Evolutionary conservation across 2,888 invertebrate genomes (phyloP), one percentile per base, ranked within the genome.

Genomic region (Dastarcus helophoroides): DNA sequence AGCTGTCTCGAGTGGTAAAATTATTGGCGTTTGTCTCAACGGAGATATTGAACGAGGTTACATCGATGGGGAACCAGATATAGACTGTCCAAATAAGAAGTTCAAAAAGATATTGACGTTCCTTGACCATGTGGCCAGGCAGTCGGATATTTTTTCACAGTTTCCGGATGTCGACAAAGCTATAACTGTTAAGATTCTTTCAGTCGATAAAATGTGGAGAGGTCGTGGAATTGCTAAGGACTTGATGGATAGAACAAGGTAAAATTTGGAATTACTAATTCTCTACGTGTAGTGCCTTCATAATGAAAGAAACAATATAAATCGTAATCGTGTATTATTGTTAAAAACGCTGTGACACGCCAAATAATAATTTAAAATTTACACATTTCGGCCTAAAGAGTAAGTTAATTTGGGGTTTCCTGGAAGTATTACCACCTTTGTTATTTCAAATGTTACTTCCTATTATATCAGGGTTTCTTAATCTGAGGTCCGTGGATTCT

Each of bases 211-310:
- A 0, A 61, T 61, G 8, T 79, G 73, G 68, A 63, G 79, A 38
- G 73, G 73, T 26, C 65, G 67, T 39, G 80, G 81, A 2, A 70
- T 81, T 35, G 79, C 74, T 44, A 76, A 72, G 39, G 63, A 64
- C 11, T 60, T 81, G 8, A 56, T 79, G 40, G 61, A 68, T 27
- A 69, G 63, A 44, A 69, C 78, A 3, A 69, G 73, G 80, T 79
- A 60, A 66, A n/a, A n/a, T n/a, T n/a, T n/a, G n/a, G n/a, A n/a
- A n/a, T n/a, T n/a, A n/a, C n/a, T n/a, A n/a, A n/a, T n/a, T n/a
- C n/a, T n/a, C n/a, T n/a, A n/a, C n/a, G n/a, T n/a, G n/a, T n/a
- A n/a, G n/a, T n/a, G n/a, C n/a, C n/a, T n/a, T n/a, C n/a, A n/a
- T n/a, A n/a, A n/a, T n/a, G n/a, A n/a, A n/a, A n/a, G n/a, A n/a